Conservation (phyloP, 2,113 vertebrate genomes). For the Dromaius novaehollandiae region DNA sequence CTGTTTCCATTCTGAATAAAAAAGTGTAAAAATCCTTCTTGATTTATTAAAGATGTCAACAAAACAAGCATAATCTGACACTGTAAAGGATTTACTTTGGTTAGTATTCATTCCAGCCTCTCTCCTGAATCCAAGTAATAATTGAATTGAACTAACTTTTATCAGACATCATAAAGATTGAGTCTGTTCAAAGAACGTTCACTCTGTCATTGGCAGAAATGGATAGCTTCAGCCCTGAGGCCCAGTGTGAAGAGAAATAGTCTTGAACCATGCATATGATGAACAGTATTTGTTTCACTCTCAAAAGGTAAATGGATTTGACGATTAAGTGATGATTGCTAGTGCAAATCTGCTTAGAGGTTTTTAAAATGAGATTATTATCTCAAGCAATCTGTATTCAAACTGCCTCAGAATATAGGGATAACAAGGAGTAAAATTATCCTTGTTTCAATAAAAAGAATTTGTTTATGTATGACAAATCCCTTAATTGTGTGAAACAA, state of each 20-base stretch:
- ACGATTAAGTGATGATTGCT: not conserved
- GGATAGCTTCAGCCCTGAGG: not conserved
- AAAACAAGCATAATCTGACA: slow-evolving; percentile 16
- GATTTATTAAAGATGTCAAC: slow-evolving; percentile 20
- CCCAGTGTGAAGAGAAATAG: not conserved
- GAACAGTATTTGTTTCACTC: not conserved
- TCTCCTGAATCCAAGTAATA: not conserved
- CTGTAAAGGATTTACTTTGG: slow-evolving; percentile 1
- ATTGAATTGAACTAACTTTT: not conserved
- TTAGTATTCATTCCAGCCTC: not conserved
- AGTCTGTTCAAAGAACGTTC: not conserved
- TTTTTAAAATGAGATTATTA: not conserved
- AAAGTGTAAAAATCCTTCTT: slow-evolving; percentile 11
- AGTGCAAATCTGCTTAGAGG: not conserved
- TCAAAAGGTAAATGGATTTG: not conserved
- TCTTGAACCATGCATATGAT: not conserved
- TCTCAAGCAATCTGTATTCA: not conserved
- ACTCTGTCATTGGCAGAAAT: not conserved
- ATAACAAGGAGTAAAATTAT: not conserved
- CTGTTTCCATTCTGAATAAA: not conserved
- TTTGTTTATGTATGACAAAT: not conserved
- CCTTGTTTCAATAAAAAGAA: not conserved
- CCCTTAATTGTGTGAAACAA: slow-evolving; percentile 1
- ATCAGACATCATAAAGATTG: not conserved
- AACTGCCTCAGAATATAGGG: not conserved